A percentile compares a stretch with the other conserved stretches of the same genome.
Conservation (phyloP, 2,888 invertebrate genomes). For the Drosophila limbata region DNA sequence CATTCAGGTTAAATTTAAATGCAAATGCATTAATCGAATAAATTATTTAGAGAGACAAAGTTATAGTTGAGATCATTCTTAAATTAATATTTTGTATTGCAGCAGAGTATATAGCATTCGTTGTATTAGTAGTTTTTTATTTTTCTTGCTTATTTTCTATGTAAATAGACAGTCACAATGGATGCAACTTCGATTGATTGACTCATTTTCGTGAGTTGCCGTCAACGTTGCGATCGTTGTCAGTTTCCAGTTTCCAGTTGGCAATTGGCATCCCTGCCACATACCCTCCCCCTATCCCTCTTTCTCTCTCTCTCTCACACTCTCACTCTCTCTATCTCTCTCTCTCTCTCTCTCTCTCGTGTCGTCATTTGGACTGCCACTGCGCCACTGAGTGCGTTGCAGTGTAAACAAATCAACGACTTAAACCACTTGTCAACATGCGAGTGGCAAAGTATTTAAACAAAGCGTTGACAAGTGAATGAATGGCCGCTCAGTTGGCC, state of each 20-base stretch:
- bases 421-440: constrained; percentile 81
- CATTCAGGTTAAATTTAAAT: no score
- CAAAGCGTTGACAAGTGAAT: constrained; percentile 79
- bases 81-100: neutral
- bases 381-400: constrained; percentile 53
- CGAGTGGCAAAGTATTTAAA: constrained; percentile 81
- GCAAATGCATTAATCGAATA: no score
- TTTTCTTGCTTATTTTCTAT: constrained; percentile 38
- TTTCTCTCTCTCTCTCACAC: neutral
- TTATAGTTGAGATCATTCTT: no score
- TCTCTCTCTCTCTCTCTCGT: neutral
- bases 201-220: constrained; percentile 75
- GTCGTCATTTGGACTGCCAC: constrained; percentile 23
- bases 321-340: neutral
- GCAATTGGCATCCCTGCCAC: constrained; percentile 18
- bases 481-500: constrained; percentile 59
- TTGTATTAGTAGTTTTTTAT: neutral
- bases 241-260: constrained; percentile 17
- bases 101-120: constrained; percentile 19
- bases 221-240: constrained; percentile 17
- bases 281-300: neutral
- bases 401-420: constrained; percentile 80
- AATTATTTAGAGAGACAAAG: no score
- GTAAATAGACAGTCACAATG: constrained; percentile 64
- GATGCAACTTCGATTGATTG: constrained; percentile 72